Base-by-base conservation (phyloP, 1,140 invertebrate genomes). In the Drosophila setifemur region DNA sequence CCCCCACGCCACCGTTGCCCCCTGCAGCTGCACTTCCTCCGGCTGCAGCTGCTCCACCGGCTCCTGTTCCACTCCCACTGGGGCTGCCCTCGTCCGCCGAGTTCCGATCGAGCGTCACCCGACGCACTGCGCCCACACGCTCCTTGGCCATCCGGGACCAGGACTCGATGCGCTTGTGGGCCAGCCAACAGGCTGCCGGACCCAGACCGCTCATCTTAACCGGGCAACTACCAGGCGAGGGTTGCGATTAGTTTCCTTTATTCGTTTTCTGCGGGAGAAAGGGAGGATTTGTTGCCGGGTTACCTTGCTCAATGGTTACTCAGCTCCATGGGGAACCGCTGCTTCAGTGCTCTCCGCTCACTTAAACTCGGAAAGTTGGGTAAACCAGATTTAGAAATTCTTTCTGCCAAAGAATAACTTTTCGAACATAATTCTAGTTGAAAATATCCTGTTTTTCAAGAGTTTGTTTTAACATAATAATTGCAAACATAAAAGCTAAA, bases 61-160 rank as follows among this genome's bases (percentile, higher is more conserved):
- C n/a, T 11, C 19, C 42, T 9, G 18, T 50, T 5, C 76, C 49
- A 37, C 58, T 73, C 40, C 71, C 66, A 35, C 67, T 49, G 26
- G 57, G 31, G 7, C 49, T 74, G 29, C 69, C 44, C 29, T 88
- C 72, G 70, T 92, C 93, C 44, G 92, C 92, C 1, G 92, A 93
- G 23, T 92, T 92, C 58, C 92, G 92, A 73, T 93, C 92, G 49
- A 92, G 91, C 12, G 92, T 92, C 0, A 92, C 92, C 35, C 92
- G 92, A 50, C 92, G 92, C 5, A 92, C 92, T 5, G 92, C 93
- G 28, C 93, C 92, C 4, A 93, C 93, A 16, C 93, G 90, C 73
- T 94, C 93, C 69, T 93, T 92, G 28, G 94, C 94, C 8, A 94
- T 93, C 43, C 93, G 91, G 1, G 94, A 94, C 94, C 94, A 94